Evolutionary conservation across 2,797 vertebrate genomes (phyloP), one percentile per base, ranked within the genome.

Genomic region (Bovichtus variegatus): DNA sequence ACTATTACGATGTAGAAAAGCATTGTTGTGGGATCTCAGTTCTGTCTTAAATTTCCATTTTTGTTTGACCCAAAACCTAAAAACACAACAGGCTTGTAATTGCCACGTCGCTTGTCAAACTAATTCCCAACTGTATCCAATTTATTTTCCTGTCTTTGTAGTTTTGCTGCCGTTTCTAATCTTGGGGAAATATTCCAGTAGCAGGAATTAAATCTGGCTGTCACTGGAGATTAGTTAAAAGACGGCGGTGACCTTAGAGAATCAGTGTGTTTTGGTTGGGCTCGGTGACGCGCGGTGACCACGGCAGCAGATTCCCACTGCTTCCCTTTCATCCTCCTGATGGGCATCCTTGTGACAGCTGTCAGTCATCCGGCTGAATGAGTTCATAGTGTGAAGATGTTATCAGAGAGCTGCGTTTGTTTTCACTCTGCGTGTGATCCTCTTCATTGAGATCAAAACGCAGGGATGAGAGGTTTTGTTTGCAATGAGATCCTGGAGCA

Each of bases 361-460:
- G 82, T 79, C 89, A 75, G 29, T 89, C 89, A 86, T 69, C 50
- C 46, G 1, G 63, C 9, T 38, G 47, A 67, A 77, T 21, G 62
- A 34, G 54, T 58, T 76, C 62, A 55, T 0, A 11, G 65, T n/a
- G 63, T 23, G 40, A 59, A 63, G 75, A 50, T 78, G 74, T 74
- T 81, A 59, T 49, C 64, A 18, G 6, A 62, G 4, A 25, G 23
- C 49, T 50, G 57, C 34, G 57, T 87, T 78, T 86, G 78, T 75
- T 81, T 67, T 72, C 40, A 47, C 34, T 38, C 49, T 59, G 54
- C n/a, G 43, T 64, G 25, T 58, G 75, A 18, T 66, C 41, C 55
- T 60, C 55, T 73, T 38, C 41, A 53, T 23, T 16, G 2, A 29
- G 29, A 67, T 54, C 3, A 74, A 61, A 58, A 51, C 9, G n/a